Percentiles rank a stretch among this genome's conserved stretches.
Evolutionary conservation across 2,888 invertebrate genomes (phyloP).

Genomic region (Eucriotettix oculatus): DNA sequence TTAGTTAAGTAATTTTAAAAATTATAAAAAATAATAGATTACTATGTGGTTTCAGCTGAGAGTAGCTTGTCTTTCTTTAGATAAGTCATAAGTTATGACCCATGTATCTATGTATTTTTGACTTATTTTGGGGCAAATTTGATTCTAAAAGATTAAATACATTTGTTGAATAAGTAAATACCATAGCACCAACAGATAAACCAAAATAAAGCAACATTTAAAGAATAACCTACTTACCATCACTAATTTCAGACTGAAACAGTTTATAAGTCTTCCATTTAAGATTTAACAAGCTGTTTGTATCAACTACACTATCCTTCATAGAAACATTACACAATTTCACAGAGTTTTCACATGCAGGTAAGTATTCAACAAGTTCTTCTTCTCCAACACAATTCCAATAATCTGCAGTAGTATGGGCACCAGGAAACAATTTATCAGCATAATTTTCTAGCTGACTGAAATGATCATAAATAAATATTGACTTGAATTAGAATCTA

Average conservation of each 20-base stretch:
- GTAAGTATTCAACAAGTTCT: conserved; percentile 31
- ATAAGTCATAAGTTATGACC: no score
- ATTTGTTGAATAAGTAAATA: no score
- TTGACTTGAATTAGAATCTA: no score
- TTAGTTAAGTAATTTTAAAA: no score
- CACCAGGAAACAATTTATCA: conserved; percentile 26
- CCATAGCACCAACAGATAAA: no score
- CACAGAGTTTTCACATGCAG: conserved; percentile 36
- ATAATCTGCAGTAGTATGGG: conserved; percentile 22
- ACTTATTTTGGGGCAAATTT: no score
- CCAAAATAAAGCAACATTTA: no score
- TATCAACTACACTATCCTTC: conserved; percentile 14
- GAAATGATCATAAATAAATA: conserved; percentile 3
- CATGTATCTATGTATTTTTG: no score
- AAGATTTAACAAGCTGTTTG: conserved; percentile 14
- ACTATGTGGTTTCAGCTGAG: no score
- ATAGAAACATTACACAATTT: conserved; percentile 3
- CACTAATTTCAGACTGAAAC: conserved; percentile 27
- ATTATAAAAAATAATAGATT: no score
- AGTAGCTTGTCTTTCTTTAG: no score
- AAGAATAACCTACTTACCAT: conserved; percentile 14
- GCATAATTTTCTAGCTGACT: conserved; percentile 21
- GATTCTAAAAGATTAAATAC: no score
- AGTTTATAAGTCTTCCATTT: conserved; percentile 28
- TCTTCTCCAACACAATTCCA: conserved; percentile 23